Evolutionary conservation across 2,797 vertebrate species (phyloP).

Genomic region (Alcedo atthis): DNA sequence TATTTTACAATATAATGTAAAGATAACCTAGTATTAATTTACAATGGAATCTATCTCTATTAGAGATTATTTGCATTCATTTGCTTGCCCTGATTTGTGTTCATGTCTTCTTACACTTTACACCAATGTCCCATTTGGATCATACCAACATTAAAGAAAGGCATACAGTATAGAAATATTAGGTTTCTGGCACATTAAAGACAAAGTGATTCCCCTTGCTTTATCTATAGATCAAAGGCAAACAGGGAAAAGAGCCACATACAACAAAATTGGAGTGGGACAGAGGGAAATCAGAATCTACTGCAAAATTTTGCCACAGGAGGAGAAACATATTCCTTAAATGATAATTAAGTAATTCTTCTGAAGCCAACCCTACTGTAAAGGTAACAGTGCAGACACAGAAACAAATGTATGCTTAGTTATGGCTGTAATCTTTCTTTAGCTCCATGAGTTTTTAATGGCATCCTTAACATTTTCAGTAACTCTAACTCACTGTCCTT

Average conservation of each 20-base stretch:
- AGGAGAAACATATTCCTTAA: constrained; percentile 23
- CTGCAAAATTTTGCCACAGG: background rate
- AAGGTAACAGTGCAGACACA: background rate
- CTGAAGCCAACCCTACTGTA: background rate
- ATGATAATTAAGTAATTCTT: constrained; percentile 7
- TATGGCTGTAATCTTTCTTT: constrained; percentile 6
- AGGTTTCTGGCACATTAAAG: background rate
- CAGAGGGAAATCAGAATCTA: background rate
- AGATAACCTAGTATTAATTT: constrained; percentile 56
- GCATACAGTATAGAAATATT: background rate
- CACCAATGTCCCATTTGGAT: background rate
- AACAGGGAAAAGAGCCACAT: background rate
- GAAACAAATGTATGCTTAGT: constrained; percentile 29
- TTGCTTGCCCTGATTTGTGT: constrained; percentile 18
- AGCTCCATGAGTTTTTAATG: constrained; percentile 34
- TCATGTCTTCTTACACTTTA: constrained; percentile 15
- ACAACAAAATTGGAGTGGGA: background rate
- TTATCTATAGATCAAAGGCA: background rate
- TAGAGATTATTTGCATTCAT: constrained; percentile 38
- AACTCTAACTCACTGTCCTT: constrained; percentile 3
- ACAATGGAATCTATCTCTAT: constrained; percentile 16
- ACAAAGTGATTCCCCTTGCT: constrained; percentile 3
- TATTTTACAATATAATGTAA: constrained; percentile 31
- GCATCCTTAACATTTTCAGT: constrained; percentile 42
- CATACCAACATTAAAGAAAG: background rate